Conservation (phyloP, 2,888 invertebrate species). For the Drosophila prostipennis region DNA sequence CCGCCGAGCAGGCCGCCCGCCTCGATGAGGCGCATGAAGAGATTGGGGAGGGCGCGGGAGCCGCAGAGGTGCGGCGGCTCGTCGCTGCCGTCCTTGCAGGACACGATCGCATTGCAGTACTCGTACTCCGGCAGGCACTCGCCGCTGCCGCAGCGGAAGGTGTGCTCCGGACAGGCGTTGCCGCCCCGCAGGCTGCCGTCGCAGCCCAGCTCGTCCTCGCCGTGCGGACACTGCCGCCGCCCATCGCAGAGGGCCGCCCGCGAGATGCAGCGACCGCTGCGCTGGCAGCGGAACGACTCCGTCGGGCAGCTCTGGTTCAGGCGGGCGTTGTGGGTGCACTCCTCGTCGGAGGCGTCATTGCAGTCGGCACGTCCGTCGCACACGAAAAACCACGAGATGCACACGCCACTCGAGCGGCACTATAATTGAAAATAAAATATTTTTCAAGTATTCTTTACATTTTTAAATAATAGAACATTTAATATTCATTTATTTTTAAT, state of each 20-base stretch:
- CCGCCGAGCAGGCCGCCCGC: constrained; percentile 76
- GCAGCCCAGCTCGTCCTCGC: constrained; percentile 90
- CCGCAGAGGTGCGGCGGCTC: constrained; percentile 92
- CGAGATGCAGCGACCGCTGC: constrained; percentile 90
- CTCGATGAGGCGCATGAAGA: constrained; percentile 82
- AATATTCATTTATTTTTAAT: too few species aligned
- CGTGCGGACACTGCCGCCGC: constrained; percentile 89
- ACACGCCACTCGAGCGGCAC: constrained; percentile 93
- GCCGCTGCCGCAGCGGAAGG: constrained; percentile 93
- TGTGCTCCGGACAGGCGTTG: constrained; percentile 89
- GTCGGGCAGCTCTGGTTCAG: constrained; percentile 86
- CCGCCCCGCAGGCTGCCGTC: constrained; percentile 85
- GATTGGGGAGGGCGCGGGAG: constrained; percentile 84
- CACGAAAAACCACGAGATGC: constrained; percentile 97
- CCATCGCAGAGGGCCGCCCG: constrained; percentile 93
- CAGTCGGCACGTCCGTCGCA: constrained; percentile 93
- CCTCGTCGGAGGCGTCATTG: constrained; percentile 94
- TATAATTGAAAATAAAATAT: constrained; percentile 82
- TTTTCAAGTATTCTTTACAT: too few species aligned
- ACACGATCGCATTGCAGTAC: constrained; percentile 95
- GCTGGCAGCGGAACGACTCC: constrained; percentile 90
- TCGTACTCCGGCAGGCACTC: constrained; percentile 95
- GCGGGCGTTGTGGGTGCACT: constrained; percentile 86
- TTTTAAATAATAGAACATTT: too few species aligned
- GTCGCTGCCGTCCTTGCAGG: constrained; percentile 95